A percentile compares a stretch with the other conserved stretches of the same genome.
These are phyloP conservation scores for Polymixis flavicincta DNA, from an alignment of 2,888 invertebrate genomes.

Conservation along the genomic window DNA sequence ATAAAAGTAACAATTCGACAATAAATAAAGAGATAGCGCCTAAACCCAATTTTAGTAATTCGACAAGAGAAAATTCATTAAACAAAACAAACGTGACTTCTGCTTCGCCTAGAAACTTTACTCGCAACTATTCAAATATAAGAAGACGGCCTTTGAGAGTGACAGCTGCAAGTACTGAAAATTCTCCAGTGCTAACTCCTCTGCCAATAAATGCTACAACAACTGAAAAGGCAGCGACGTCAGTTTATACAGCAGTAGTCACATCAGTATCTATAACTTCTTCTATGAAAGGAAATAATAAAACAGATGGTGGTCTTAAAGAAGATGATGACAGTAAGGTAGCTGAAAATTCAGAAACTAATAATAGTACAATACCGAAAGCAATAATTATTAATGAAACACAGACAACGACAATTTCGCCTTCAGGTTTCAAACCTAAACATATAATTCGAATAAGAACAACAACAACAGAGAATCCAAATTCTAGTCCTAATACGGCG, in stretches of 20 bases:
- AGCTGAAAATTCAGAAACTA: constrained; percentile 61
- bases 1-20: constrained; percentile 67
- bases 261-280: constrained; percentile 90
- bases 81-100: constrained; percentile 73
- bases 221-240: constrained; percentile 86
- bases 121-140: constrained; percentile 83
- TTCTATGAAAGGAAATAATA: constrained; percentile 87
- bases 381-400: constrained; percentile 74
- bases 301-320: constrained; percentile 78
- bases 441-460: constrained; percentile 86
- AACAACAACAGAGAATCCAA: constrained; percentile 82
- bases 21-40: constrained; percentile 63
- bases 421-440: constrained; percentile 73
- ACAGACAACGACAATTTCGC: constrained; percentile 68
- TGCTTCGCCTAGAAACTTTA: constrained; percentile 78
- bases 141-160: constrained; percentile 82
- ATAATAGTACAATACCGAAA: constrained; percentile 74
- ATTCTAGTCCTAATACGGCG: constrained; percentile 74
- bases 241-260: constrained; percentile 89
- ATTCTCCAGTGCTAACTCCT: constrained; percentile 62
- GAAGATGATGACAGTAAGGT: constrained; percentile 80
- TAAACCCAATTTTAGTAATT: constrained; percentile 67
- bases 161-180: constrained; percentile 80
- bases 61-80: constrained; percentile 67
- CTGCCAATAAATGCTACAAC: constrained; percentile 79